phyloP scores from a whole-genome alignment of 92 coral and sea anemone genomes.

The Epizoanthus scotinus region DNA sequence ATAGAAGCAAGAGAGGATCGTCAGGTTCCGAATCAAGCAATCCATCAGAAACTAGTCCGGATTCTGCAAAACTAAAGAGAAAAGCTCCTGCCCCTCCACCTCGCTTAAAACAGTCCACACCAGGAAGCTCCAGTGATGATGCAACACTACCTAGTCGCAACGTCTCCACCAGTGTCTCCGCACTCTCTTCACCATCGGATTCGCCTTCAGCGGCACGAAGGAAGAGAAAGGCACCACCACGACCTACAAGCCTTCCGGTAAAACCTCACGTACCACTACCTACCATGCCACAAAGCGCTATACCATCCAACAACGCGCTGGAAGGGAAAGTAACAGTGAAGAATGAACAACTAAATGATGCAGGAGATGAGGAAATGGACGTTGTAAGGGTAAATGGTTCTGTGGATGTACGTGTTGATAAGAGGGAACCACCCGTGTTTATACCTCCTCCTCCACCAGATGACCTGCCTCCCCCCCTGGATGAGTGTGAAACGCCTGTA shows the following conservation, averaged over 20 bases:
- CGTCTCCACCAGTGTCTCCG: not conserved
- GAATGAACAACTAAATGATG: not conserved
- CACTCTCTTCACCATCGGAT: not conserved
- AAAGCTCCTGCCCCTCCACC: conserved; percentile 36
- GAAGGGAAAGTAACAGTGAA: not conserved
- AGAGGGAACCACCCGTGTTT: conserved; percentile 71
- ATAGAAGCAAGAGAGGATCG: conserved; percentile 1
- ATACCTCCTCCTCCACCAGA: conserved; percentile 96
- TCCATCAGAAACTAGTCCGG: conserved; percentile 10
- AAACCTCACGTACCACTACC: not conserved
- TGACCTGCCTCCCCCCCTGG: conserved; percentile 90
- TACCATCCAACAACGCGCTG: not conserved
- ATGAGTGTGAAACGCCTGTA: conserved; percentile 95
- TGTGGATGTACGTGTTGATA: conserved; percentile 9
- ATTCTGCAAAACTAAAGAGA: conserved; percentile 29
- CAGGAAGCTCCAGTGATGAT: conserved; percentile 8
- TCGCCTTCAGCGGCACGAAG: conserved; percentile 22
- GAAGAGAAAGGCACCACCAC: conserved; percentile 38
- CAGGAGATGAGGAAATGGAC: not conserved
- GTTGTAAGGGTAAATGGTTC: not conserved
- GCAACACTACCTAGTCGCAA: conserved; percentile 1
- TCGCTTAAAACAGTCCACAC: not conserved
- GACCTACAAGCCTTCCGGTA: conserved; percentile 29
- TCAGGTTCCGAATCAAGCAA: not conserved
- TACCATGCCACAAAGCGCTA: too few species aligned